Percentiles rank a stretch among this genome's conserved stretches.
Evolutionary conservation across 2,888 invertebrate genomes (phyloP).

Genomic region (Coremacera marginata): DNA sequence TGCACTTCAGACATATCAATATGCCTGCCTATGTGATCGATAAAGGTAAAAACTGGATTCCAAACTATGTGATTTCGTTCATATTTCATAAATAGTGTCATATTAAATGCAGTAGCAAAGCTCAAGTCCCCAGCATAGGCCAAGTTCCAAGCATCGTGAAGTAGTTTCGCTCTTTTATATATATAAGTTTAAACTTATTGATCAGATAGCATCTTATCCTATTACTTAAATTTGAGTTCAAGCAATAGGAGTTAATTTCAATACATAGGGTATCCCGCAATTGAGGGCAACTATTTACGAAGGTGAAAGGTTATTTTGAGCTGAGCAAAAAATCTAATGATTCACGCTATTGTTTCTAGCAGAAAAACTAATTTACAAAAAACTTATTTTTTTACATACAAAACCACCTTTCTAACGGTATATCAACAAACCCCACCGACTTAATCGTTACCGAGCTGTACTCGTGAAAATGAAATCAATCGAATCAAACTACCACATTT

Average conservation of each 20-base stretch:
- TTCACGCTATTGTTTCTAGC: too few relatives aligned
- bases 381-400: too few relatives aligned
- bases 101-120: conserved; percentile 81
- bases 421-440: too few relatives aligned
- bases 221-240: background rate
- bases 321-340: too few relatives aligned
- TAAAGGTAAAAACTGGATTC: conserved; percentile 86
- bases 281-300: too few relatives aligned
- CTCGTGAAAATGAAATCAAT: too few relatives aligned
- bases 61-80: conserved; percentile 83
- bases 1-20: conserved; percentile 77
- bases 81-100: conserved; percentile 81
- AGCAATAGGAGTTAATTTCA: background rate
- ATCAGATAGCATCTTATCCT: background rate
- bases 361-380: too few relatives aligned
- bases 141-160: conserved; percentile 63
- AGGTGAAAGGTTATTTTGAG: too few relatives aligned
- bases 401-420: too few relatives aligned
- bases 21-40: conserved; percentile 83
- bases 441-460: too few relatives aligned
- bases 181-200: background rate
- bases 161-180: conserved; percentile 54
- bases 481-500: too few relatives aligned
- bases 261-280: too few relatives aligned
- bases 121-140: conserved; percentile 77